Evolutionary conservation across 2,113 vertebrate species (phyloP), one percentile per base, ranked within the genome.

Genomic region (Strix aluco): DNA sequence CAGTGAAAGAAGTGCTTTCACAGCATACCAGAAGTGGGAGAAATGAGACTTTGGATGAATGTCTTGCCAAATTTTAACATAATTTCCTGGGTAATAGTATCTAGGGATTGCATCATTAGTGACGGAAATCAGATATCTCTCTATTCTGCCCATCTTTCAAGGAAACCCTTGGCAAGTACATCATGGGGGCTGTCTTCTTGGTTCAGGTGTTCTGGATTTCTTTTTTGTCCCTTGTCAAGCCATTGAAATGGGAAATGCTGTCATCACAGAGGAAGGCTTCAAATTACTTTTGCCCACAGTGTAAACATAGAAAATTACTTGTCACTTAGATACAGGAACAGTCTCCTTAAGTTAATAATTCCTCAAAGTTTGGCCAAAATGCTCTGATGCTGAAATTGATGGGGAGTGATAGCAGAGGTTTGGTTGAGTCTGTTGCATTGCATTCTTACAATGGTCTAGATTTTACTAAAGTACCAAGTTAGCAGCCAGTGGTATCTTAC

Each of bases 101-200:
- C 10, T 52, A 30, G n/a, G 4, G 13, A 80, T 67, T 79, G 13
- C 14, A 10, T 52, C 15, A 9, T 29, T 83, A 47, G 38, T 3
- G 13, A 3, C 8, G 36, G 12, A 71, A 79, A 27, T 38, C 2
- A 5, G 10, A 0, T 59, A 9, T 5, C 4, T 49, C 7, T 88
- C 0, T 51, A 38, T 94, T 58, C 22, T 67, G 10, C 7, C 4
- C 2, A 5, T 84, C 34, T 74, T 93, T 70, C 32, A 71, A 38
- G 36, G 29, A 73, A 75, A 13, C 11, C 3, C 4, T 42, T 57
- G 65, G 17, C 13, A 89, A 42, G 9, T 44, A 2, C n/a, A 32
- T 83, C 2, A 3, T 38, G 3, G 8, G 4, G 5, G 8, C 16
- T 73, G 2, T 73, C 70, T 21, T 26, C 21, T 38, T 55, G 12